Evolutionary conservation across 2,888 invertebrate species (phyloP).

Genomic region (Mythimna ferrago): DNA sequence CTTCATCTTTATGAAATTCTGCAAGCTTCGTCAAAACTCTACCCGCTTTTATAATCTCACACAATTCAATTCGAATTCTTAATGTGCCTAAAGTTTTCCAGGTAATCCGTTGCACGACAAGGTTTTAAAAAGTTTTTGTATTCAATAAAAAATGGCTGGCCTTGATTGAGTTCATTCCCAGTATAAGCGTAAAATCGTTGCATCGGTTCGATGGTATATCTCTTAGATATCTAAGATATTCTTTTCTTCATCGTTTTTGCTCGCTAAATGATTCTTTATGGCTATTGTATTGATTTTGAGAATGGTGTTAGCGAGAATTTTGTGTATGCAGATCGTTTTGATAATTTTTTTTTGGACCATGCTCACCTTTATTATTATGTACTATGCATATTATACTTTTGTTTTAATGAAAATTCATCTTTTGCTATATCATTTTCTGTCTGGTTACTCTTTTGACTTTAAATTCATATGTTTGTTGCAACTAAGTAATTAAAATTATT

Average conservation of each 20-base stretch:
- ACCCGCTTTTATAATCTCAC: slow-evolving; percentile 15
- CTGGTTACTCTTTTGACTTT: neutral
- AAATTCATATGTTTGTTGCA: neutral
- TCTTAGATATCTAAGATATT: slow-evolving; percentile 21
- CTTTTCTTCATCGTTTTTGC: slow-evolving; percentile 25
- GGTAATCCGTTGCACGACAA: slow-evolving; percentile 38
- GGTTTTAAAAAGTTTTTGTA: slow-evolving; percentile 17
- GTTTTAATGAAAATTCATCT: too few relatives aligned
- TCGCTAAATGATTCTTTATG: slow-evolving; percentile 55
- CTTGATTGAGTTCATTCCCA: slow-evolving; percentile 64
- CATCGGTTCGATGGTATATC: slow-evolving; percentile 32
- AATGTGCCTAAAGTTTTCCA: slow-evolving; percentile 39
- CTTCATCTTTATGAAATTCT: slow-evolving; percentile 7
- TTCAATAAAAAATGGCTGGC: slow-evolving; percentile 51
- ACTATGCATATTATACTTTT: too few relatives aligned
- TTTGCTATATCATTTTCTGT: neutral
- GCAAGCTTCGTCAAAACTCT: neutral
- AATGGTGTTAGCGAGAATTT: slow-evolving; percentile 28
- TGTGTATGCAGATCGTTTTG: neutral
- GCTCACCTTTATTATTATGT: too few relatives aligned
- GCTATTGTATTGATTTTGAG: slow-evolving; percentile 52
- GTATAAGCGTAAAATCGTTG: slow-evolving; percentile 59
- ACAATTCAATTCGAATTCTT: slow-evolving; percentile 45
- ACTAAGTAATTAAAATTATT: neutral
- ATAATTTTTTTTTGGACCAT: too few relatives aligned